These are phyloP conservation scores for Bombylius discolor DNA, from an alignment of 2,888 invertebrate species.

Conservation along the genomic window DNA sequence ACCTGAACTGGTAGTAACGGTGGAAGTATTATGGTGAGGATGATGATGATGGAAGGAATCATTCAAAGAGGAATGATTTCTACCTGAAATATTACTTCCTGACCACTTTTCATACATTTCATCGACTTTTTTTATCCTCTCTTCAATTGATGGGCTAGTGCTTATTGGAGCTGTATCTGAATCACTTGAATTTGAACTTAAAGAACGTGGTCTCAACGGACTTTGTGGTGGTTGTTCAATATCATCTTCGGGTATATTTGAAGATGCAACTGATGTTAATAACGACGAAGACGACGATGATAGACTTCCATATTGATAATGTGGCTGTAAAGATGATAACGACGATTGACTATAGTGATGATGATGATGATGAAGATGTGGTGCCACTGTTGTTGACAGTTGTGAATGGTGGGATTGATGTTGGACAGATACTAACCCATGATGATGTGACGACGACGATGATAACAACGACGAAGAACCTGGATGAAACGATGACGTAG, in stretches of 20 bases:
- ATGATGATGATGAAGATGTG: constrained; percentile 21
- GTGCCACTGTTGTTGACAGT: background rate
- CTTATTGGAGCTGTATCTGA: constrained; percentile 47
- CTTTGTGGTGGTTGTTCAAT: constrained; percentile 45
- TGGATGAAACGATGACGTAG: constrained; percentile 15
- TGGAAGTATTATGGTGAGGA: background rate
- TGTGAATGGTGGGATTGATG: background rate
- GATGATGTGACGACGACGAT: constrained; percentile 20
- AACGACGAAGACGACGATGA: background rate
- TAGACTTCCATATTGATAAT: constrained; percentile 26
- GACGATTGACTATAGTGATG: constrained; percentile 11
- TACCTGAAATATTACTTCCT: constrained; percentile 15
- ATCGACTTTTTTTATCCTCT: constrained; percentile 81
- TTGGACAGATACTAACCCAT: constrained; percentile 1
- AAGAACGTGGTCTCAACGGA: constrained; percentile 56
- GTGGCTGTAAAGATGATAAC: constrained; percentile 20
- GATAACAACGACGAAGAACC: constrained; percentile 20
- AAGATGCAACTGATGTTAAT: constrained; percentile 1
- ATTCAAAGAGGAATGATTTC: background rate
- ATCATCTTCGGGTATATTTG: constrained; percentile 34
- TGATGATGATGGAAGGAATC: background rate
- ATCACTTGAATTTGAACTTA: constrained; percentile 62
- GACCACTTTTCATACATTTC: constrained; percentile 90
- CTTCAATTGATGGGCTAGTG: constrained; percentile 71
- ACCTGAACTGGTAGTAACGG: background rate